Conservation (phyloP, 2,113 vertebrate genomes). For the Periophthalmus modestus region DNA sequence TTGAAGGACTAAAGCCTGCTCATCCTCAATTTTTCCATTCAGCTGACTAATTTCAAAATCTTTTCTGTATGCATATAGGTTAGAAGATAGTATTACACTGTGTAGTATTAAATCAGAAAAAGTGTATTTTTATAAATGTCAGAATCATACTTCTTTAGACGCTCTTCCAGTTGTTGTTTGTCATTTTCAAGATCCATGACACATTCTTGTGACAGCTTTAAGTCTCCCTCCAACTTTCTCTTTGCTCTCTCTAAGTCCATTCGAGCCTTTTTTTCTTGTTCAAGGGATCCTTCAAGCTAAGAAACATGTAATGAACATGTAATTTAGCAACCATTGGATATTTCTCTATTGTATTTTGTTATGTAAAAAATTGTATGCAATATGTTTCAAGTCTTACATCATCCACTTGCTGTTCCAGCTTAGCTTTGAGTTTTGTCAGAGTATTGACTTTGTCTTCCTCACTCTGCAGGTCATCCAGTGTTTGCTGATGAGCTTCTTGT, state of each 20-base stretch:
- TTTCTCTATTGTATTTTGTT: background rate
- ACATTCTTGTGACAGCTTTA: conserved; percentile 81
- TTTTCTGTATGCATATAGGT: conserved; percentile 71
- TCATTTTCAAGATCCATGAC: conserved; percentile 86
- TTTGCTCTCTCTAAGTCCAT: conserved; percentile 86
- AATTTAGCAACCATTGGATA: background rate
- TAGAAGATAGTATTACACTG: background rate
- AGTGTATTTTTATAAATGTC: background rate
- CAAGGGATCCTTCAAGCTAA: conserved; percentile 85
- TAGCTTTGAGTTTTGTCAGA: conserved; percentile 83
- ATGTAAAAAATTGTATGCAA: background rate
- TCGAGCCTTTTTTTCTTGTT: conserved; percentile 85
- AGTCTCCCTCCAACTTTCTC: conserved; percentile 84
- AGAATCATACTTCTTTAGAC: conserved; percentile 80
- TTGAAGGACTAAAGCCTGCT: conserved; percentile 78
- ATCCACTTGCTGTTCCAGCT: conserved; percentile 76
- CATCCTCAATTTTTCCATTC: conserved; percentile 83
- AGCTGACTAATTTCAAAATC: conserved; percentile 87
- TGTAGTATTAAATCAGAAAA: background rate
- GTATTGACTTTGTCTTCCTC: conserved; percentile 93
- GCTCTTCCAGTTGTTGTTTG: conserved; percentile 83
- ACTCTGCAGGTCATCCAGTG: conserved; percentile 88
- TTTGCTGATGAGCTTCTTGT: conserved; percentile 89
- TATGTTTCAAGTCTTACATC: conserved; percentile 55
- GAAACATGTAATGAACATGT: conserved; percentile 1